These are phyloP conservation scores for zebrafish (Danio rerio) DNA, from an alignment of 2,113 vertebrate species.

Conservation along the genomic window GRCz12tu NC_133189.1:3432001-3432500, in stretches of 20 bases:
- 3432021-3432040: constrained; percentile 26
- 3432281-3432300: constrained; percentile 49
- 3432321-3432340: constrained; percentile 60
- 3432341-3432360: constrained; percentile 41
- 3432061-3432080: constrained; percentile 25
- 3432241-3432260: constrained; percentile 32
- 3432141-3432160: constrained; percentile 19
- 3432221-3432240: constrained; percentile 32
- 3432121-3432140: constrained; percentile 14
- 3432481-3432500: neutral
- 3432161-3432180: constrained; percentile 39
- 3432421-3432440: constrained; percentile 39
- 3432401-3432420: neutral
- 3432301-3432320: constrained; percentile 62
- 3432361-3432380: constrained; percentile 49
- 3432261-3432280: neutral
- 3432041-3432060: constrained; percentile 39
- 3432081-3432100: constrained; percentile 30
- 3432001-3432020: constrained; percentile 30
- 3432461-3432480: constrained; percentile 26
- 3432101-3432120: constrained; percentile 29
- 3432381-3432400: constrained; percentile 49
- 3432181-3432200: constrained; percentile 51
- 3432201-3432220: constrained; percentile 35
- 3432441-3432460: constrained; percentile 40